Evolutionary conservation across 2,113 vertebrate species (phyloP).

Genomic region (Aldabrachelys gigantea): DNA sequence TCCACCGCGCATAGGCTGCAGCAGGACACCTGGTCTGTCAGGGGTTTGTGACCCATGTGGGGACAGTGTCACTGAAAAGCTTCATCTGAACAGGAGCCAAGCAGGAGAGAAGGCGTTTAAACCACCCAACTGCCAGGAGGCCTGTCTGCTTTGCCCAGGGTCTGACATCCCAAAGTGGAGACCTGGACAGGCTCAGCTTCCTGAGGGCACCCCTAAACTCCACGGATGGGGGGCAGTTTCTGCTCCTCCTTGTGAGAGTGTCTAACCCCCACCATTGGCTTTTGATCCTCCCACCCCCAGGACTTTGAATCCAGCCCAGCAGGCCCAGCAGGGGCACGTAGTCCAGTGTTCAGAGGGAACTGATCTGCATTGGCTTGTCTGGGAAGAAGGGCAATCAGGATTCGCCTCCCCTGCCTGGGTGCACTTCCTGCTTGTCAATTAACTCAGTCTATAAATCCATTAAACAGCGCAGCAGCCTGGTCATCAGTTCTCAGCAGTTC

Average conservation of each 20-base stretch:
- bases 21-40: not conserved
- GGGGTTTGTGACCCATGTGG: not conserved
- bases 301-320: not conserved
- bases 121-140: not conserved
- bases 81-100: not conserved
- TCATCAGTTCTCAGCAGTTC: not conserved
- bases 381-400: not conserved
- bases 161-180: not conserved
- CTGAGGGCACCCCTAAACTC: too few species aligned
- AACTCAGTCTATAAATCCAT: not conserved
- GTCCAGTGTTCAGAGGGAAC: not conserved
- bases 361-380: not conserved
- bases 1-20: not conserved
- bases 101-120: not conserved
- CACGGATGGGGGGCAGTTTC: too few species aligned
- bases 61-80: not conserved
- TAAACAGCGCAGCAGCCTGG: too few species aligned
- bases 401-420: too few species aligned
- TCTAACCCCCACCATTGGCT: not conserved
- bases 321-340: not conserved
- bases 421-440: not conserved
- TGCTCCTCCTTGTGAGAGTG: not conserved
- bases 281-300: not conserved
- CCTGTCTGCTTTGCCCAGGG: not conserved
- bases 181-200: not conserved